Conservation (phyloP, 2,113 vertebrate genomes). For the Chlamydotis undulata region DNA sequence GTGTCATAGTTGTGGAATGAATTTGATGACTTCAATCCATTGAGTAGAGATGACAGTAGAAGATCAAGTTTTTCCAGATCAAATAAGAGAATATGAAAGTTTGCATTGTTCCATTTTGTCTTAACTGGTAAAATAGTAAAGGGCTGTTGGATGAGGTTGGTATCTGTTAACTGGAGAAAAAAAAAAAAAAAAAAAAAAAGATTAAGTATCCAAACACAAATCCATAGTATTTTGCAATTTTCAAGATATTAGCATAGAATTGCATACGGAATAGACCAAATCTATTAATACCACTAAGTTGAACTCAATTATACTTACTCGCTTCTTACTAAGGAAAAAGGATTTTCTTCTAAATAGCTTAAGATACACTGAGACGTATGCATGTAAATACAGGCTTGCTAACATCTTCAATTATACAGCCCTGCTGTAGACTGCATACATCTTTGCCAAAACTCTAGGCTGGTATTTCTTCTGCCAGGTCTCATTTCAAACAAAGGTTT, state of each 20-base stretch:
- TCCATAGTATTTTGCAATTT: background rate
- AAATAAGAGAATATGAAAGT: slow-evolving; percentile 78
- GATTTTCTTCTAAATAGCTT: background rate
- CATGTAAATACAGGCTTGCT: background rate
- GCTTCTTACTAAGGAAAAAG: background rate
- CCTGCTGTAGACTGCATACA: background rate
- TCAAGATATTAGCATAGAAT: background rate
- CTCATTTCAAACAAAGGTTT: background rate
- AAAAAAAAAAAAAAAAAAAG: slow-evolving; percentile 20
- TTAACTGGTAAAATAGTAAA: slow-evolving; percentile 74
- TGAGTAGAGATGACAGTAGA: slow-evolving; percentile 47
- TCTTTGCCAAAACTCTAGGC: background rate
- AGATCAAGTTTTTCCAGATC: slow-evolving; percentile 75
- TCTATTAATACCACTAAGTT: background rate
- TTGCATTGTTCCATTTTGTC: slow-evolving; percentile 57
- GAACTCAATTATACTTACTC: background rate
- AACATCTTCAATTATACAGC: background rate
- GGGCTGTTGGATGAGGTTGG: slow-evolving; percentile 18
- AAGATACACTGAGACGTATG: background rate
- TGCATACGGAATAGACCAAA: background rate
- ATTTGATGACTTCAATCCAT: slow-evolving; percentile 42
- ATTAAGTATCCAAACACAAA: background rate
- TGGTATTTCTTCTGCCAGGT: background rate
- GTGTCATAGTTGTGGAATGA: slow-evolving; percentile 57
- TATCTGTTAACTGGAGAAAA: slow-evolving; percentile 40